A percentile compares a stretch with the other conserved stretches of the same genome.
phyloP scores from a whole-genome alignment of 2,113 vertebrate species.

The Bufo bufo region DNA sequence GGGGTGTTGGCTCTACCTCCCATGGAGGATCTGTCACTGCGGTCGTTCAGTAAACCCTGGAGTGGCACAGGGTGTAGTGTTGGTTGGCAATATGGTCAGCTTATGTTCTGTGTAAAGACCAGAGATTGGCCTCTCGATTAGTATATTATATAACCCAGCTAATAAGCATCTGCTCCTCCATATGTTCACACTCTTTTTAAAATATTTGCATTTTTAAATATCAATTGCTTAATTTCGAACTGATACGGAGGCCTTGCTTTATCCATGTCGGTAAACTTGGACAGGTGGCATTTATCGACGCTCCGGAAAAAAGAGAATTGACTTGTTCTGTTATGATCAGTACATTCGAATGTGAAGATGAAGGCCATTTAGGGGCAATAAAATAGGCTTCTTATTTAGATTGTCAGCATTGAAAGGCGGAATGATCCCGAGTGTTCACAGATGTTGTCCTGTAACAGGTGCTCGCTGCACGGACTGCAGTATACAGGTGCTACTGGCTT shows the following conservation, averaged over 20 bases:
- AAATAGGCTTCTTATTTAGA: slow-evolving; percentile 38
- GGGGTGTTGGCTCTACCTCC: no score
- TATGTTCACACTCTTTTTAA: slow-evolving; percentile 54
- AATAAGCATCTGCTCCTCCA: slow-evolving; percentile 56
- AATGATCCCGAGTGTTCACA: slow-evolving; percentile 16
- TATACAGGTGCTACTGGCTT: background rate
- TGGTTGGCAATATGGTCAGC: slow-evolving; percentile 27
- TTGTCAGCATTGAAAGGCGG: background rate
- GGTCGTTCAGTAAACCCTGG: slow-evolving; percentile 13
- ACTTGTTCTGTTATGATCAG: slow-evolving; percentile 15
- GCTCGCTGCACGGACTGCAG: background rate
- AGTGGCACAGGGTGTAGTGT: background rate
- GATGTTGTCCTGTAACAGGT: slow-evolving; percentile 37
- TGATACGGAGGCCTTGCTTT: slow-evolving; percentile 27
- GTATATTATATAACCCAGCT: slow-evolving; percentile 34
- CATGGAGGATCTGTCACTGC: no score
- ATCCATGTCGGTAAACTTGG: slow-evolving; percentile 40
- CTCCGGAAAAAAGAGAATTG: slow-evolving; percentile 25
- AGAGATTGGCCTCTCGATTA: slow-evolving; percentile 34
- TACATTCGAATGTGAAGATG: slow-evolving; percentile 32
- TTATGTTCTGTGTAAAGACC: slow-evolving; percentile 24
- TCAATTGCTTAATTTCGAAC: slow-evolving; percentile 52
- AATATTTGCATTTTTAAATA: slow-evolving; percentile 59
- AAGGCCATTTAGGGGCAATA: slow-evolving; percentile 46
- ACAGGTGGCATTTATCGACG: slow-evolving; percentile 51